phyloP scores from a whole-genome alignment of 2,113 vertebrate species.

The Oriolus oriolus region DNA sequence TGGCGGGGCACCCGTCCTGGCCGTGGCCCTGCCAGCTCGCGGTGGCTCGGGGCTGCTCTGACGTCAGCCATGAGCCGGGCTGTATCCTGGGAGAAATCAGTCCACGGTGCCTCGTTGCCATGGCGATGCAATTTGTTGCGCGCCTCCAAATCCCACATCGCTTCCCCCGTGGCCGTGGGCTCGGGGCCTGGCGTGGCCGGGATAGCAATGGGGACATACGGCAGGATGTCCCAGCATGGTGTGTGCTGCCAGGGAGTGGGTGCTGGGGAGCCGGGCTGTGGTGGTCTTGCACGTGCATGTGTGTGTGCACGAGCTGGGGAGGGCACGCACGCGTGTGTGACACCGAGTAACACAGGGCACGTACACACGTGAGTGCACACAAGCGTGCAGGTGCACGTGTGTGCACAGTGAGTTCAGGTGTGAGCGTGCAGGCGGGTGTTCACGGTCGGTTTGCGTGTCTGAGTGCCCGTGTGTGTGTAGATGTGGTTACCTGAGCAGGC shows the following conservation, averaged over 20 bases:
- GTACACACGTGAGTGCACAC: rapidly evolving
- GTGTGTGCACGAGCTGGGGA: too few relatives aligned
- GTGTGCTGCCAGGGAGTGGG: not conserved
- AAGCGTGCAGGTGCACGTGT: rapidly evolving
- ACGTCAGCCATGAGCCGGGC: constrained; percentile 77
- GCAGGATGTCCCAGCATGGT: rapidly evolving
- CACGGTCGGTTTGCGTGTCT: not conserved
- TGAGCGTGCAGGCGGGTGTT: rapidly evolving
- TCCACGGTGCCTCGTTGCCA: constrained; percentile 89
- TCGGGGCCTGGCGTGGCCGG: not conserved
- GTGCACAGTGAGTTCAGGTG: rapidly evolving
- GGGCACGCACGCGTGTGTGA: not conserved
- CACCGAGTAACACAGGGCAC: rapidly evolving
- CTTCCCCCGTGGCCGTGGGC: not conserved
- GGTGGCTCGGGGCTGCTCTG: constrained; percentile 47
- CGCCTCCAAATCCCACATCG: constrained; percentile 46
- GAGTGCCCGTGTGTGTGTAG: rapidly evolving
- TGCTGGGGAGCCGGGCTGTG: rapidly evolving
- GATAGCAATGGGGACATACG: not conserved
- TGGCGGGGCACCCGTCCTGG: rapidly evolving
- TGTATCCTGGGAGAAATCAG: constrained; percentile 81
- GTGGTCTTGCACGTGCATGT: rapidly evolving
- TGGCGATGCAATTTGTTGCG: constrained; percentile 85
- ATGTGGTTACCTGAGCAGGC: not conserved
- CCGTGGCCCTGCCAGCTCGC: not conserved